phyloP scores from a whole-genome alignment of 2,113 vertebrate genomes.

The Andinoacara biseriatus region DNA sequence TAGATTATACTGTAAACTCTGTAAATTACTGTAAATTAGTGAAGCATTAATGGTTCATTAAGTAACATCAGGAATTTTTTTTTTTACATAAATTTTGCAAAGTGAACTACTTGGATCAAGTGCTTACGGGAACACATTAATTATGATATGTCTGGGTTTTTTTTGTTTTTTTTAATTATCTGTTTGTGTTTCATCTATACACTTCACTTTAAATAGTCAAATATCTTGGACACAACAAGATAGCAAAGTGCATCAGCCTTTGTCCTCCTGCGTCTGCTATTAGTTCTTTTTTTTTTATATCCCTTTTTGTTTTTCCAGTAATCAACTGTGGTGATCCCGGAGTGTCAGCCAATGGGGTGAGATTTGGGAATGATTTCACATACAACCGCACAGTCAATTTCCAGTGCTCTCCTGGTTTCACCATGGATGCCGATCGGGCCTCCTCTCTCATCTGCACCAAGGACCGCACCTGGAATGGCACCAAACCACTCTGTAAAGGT shows the following conservation, averaged over 20 bases:
- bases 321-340: conserved; percentile 97
- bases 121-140: conserved; percentile 5
- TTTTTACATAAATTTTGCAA: conserved; percentile 9
- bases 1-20: too few species aligned
- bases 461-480: conserved; percentile 95
- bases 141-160: background rate
- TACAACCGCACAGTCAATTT: conserved; percentile 87
- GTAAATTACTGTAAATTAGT: background rate
- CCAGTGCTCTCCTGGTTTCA: conserved; percentile 91
- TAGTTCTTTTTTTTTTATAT: background rate
- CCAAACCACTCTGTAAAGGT: conserved; percentile 95
- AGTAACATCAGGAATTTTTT: background rate
- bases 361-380: conserved; percentile 89
- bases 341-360: conserved; percentile 90
- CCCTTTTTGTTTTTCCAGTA: conserved; percentile 76
- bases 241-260: background rate
- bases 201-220: background rate
- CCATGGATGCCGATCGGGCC: conserved; percentile 90
- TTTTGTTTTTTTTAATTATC: conserved; percentile 20
- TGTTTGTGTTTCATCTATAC: background rate
- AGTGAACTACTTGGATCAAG: background rate
- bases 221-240: background rate
- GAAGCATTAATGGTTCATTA: background rate
- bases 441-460: conserved; percentile 91
- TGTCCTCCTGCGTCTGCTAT: background rate